Conservation (phyloP, 2,888 invertebrate species). For the Ashinkailepas kermadecensis region DNA sequence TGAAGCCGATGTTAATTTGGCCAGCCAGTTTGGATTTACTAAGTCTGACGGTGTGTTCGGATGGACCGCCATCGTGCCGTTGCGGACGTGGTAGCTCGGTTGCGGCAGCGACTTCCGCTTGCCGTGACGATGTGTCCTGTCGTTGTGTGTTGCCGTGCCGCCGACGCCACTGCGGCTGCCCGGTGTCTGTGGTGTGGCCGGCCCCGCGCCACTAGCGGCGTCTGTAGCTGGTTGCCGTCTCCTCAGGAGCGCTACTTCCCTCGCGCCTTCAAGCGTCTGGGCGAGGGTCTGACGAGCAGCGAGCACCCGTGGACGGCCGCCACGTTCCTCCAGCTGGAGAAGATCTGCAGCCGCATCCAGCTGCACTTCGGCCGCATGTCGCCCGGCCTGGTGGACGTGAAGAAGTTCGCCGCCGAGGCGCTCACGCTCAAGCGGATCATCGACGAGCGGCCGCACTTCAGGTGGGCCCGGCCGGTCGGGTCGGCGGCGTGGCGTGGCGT, state of each 20-base stretch:
- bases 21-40: too few relatives aligned
- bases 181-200: too few relatives aligned
- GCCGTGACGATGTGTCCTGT: too few relatives aligned
- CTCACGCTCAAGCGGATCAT: neutral
- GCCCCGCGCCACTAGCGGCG: too few relatives aligned
- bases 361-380: neutral
- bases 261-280: conserved; percentile 4
- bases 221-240: neutral
- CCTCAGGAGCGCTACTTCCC: conserved; percentile 20
- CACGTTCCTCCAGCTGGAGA: conserved; percentile 13
- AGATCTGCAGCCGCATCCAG: conserved; percentile 2
- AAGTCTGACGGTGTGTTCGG: too few relatives aligned
- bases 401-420: neutral
- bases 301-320: conserved; percentile 16
- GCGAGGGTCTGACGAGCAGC: neutral
- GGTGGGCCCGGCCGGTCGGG: neutral
- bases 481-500: too few relatives aligned
- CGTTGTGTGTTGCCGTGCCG: neutral
- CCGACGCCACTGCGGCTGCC: too few relatives aligned
- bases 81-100: too few relatives aligned
- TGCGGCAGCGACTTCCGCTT: too few relatives aligned
- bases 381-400: neutral
- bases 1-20: too few relatives aligned
- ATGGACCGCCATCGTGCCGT: too few relatives aligned
- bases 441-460: neutral